Percentiles rank a stretch among this genome's conserved stretches.
These are phyloP conservation scores for Ophion costatus DNA, from an alignment of 2,888 invertebrate genomes.

Conservation along the genomic window DNA sequence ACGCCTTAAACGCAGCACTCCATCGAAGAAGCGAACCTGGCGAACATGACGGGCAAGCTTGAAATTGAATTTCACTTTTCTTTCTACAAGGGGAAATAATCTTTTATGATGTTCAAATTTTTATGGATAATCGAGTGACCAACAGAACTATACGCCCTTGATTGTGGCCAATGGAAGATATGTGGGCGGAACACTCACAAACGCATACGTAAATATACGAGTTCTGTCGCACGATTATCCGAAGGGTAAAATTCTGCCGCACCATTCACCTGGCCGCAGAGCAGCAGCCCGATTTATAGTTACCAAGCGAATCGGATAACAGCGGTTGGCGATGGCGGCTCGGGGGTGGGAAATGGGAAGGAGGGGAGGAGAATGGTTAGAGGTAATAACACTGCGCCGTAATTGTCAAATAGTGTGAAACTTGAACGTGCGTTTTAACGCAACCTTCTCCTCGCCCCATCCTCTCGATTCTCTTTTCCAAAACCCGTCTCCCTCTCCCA, in stretches of 20 bases:
- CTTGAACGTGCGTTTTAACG: constrained; percentile 63
- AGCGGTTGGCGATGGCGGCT: constrained; percentile 42
- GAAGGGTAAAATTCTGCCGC: constrained; percentile 47
- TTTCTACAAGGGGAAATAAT: background rate
- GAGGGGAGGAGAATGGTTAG: constrained; percentile 47
- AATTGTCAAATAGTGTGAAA: constrained; percentile 63
- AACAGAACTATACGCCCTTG: background rate
- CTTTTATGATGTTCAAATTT: background rate
- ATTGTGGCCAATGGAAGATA: constrained; percentile 12
- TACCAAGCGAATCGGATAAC: constrained; percentile 67
- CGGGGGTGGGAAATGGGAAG: background rate
- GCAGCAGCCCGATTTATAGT: constrained; percentile 62
- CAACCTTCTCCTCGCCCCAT: constrained; percentile 2
- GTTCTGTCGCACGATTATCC: constrained; percentile 11
- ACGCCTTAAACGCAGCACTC: background rate
- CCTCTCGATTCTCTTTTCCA: background rate
- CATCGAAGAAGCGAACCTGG: background rate
- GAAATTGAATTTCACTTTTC: background rate
- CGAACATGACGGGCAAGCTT: too few species aligned
- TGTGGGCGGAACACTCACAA: background rate
- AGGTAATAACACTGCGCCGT: constrained; percentile 62
- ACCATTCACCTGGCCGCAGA: constrained; percentile 57
- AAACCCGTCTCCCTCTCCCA: background rate
- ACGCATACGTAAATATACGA: constrained; percentile 6
- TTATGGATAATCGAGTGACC: constrained; percentile 14